A percentile compares a stretch with the other conserved stretches of the same genome.
Evolutionary conservation across 2,797 vertebrate species (phyloP).

Genomic region (Phylloscopus collybita): DNA sequence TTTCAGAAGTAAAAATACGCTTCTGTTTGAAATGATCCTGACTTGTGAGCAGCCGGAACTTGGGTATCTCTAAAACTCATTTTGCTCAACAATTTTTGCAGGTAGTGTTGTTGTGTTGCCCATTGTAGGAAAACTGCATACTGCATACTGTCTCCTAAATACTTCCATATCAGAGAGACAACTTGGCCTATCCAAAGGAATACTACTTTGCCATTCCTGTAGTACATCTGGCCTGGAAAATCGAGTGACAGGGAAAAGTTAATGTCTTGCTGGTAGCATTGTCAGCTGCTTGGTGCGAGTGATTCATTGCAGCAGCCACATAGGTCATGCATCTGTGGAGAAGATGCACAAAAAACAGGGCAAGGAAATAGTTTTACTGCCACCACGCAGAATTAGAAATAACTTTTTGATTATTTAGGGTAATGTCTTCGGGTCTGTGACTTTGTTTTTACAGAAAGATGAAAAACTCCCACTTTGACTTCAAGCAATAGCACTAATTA

Average conservation of each 20-base stretch:
- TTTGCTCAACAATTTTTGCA: not conserved
- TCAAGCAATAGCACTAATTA: not conserved
- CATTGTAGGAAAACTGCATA: not conserved
- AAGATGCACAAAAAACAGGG: not conserved
- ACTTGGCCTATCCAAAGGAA: not conserved
- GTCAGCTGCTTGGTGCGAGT: accelerated
- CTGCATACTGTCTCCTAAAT: not conserved
- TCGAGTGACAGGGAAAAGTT: not conserved
- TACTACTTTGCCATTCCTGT: not conserved
- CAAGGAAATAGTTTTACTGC: not conserved
- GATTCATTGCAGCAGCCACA: not conserved
- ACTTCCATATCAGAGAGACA: not conserved
- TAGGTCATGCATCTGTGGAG: not conserved
- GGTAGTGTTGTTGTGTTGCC: not conserved
- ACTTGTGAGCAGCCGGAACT: not conserved
- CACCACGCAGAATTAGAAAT: not conserved
- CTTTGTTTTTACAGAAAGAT: not conserved
- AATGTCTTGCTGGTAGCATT: not conserved
- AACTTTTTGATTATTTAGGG: not conserved
- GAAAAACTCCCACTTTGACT: not conserved
- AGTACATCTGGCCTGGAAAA: not conserved
- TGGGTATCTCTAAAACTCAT: not conserved
- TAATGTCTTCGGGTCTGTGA: not conserved
- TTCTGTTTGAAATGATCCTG: conserved; percentile 53
- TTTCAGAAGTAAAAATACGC: conserved; percentile 44